These are phyloP conservation scores for Paedocypris sp. DNA, from an alignment of 2,113 vertebrate genomes.

Conservation along the genomic window DNA sequence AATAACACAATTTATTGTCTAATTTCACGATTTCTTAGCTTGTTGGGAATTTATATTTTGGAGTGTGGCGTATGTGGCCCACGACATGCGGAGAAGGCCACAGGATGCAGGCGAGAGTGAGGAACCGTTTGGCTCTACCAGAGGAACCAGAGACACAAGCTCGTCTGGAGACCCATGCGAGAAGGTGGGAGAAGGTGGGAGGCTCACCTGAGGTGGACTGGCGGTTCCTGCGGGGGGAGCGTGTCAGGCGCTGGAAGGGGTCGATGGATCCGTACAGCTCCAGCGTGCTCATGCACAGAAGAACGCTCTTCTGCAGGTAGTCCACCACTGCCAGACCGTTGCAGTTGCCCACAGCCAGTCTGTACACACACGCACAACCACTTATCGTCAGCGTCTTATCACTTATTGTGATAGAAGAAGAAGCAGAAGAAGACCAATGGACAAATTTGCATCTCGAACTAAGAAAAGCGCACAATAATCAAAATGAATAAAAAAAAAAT, in stretches of 20 bases:
- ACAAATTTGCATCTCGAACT: too few relatives aligned
- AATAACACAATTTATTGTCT: too few relatives aligned
- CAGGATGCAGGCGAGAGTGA: conserved; percentile 18
- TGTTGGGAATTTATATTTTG: too few relatives aligned
- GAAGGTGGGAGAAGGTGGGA: neutral
- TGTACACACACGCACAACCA: conserved; percentile 44
- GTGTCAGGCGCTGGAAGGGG: conserved; percentile 84
- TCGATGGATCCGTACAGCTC: conserved; percentile 83
- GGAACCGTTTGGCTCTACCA: conserved; percentile 14
- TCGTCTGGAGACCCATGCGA: neutral
- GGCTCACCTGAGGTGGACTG: conserved; percentile 89
- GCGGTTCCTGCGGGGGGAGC: conserved; percentile 86
- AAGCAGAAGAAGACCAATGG: too few relatives aligned
- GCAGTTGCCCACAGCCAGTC: conserved; percentile 90
- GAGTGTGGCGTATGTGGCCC: too few relatives aligned
- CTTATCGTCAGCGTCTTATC: neutral
- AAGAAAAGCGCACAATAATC: too few relatives aligned
- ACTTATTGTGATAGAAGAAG: too few relatives aligned
- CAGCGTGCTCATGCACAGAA: conserved; percentile 85
- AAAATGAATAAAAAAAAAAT: too few relatives aligned
- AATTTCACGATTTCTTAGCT: too few relatives aligned
- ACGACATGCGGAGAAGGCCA: conserved; percentile 32
- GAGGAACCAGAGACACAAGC: neutral
- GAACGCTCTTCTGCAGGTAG: conserved; percentile 85
- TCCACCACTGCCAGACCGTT: conserved; percentile 88